Evolutionary conservation across 1,140 invertebrate genomes (phyloP).

Genomic region (Teleogryllus occipitalis): DNA sequence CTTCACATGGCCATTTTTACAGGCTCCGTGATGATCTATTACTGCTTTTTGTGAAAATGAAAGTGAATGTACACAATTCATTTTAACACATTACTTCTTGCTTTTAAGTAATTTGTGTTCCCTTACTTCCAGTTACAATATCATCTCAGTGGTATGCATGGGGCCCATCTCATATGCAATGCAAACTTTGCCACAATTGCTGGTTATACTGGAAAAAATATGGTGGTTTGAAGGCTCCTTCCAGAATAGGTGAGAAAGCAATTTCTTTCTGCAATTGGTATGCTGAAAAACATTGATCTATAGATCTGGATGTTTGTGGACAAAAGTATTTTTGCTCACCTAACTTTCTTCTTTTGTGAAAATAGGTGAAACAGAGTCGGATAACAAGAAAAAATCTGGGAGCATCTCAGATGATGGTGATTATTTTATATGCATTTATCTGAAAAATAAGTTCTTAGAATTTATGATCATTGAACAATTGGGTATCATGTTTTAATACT

Average conservation of each 20-base stretch:
- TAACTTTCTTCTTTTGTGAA: background rate
- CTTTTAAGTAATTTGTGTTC: conserved; percentile 19
- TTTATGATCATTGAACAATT: background rate
- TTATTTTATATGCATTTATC: background rate
- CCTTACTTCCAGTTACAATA: conserved; percentile 48
- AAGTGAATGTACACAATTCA: too few relatives aligned
- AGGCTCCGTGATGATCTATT: too few relatives aligned
- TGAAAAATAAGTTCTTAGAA: background rate
- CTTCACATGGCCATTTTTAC: too few relatives aligned
- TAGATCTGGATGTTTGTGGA: background rate
- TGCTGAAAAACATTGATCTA: too few relatives aligned
- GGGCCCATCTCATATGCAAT: conserved; percentile 83
- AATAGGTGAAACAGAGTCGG: conserved; percentile 29
- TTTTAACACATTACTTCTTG: too few relatives aligned
- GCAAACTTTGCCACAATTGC: conserved; percentile 84
- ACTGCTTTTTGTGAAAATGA: too few relatives aligned
- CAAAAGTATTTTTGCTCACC: background rate
- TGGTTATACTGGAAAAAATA: conserved; percentile 99
- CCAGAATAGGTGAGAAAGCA: conserved; percentile 38
- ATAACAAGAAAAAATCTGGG: conserved; percentile 44
- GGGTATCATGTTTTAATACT: conserved; percentile 7
- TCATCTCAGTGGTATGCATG: conserved; percentile 93
- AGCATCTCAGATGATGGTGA: conserved; percentile 35
- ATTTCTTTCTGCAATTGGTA: background rate
- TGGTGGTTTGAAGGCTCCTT: conserved; percentile 76